Percentiles rank a stretch among this genome's conserved stretches.
Conservation (phyloP, 1,140 invertebrate species). For the Plectrocnemia conspersa region DNA sequence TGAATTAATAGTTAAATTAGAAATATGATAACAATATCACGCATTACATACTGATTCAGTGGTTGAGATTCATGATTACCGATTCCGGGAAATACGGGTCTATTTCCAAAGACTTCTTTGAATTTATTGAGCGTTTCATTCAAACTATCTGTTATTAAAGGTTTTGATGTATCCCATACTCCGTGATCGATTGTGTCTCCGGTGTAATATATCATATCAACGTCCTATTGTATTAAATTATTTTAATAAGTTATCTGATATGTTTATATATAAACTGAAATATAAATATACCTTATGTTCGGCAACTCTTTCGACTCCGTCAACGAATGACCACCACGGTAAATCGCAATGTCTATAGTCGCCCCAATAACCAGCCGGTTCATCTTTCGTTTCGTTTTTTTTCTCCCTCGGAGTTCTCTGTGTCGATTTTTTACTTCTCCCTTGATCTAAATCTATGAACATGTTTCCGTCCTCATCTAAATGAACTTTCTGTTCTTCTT, state of each 20-base stretch:
- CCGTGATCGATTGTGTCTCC: slow-evolving; percentile 81
- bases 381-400: background rate
- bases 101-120: slow-evolving; percentile 57
- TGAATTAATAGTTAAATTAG: slow-evolving; percentile 13
- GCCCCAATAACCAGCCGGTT: slow-evolving; percentile 71
- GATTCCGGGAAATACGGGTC: slow-evolving; percentile 65
- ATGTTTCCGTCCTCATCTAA: slow-evolving; percentile 31
- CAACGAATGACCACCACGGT: slow-evolving; percentile 61
- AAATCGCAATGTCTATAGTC: slow-evolving; percentile 72
- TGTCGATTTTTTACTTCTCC: slow-evolving; percentile 36
- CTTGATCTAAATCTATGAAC: slow-evolving; percentile 38
- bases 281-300: slow-evolving; percentile 49
- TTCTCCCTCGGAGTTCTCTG: slow-evolving; percentile 10
- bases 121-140: slow-evolving; percentile 55
- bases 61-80: slow-evolving; percentile 91
- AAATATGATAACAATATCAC: background rate
- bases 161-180: slow-evolving; percentile 71
- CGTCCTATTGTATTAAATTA: slow-evolving; percentile 40
- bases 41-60: slow-evolving; percentile 66
- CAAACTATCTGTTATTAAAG: slow-evolving; percentile 61
- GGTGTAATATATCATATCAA: slow-evolving; percentile 76
- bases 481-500: slow-evolving; percentile 13
- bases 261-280: too few relatives aligned
- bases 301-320: slow-evolving; percentile 54
- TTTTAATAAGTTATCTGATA: too few relatives aligned